phyloP scores from a whole-genome alignment of 2,797 vertebrate species.

The Cercopithecus petaurista region DNA sequence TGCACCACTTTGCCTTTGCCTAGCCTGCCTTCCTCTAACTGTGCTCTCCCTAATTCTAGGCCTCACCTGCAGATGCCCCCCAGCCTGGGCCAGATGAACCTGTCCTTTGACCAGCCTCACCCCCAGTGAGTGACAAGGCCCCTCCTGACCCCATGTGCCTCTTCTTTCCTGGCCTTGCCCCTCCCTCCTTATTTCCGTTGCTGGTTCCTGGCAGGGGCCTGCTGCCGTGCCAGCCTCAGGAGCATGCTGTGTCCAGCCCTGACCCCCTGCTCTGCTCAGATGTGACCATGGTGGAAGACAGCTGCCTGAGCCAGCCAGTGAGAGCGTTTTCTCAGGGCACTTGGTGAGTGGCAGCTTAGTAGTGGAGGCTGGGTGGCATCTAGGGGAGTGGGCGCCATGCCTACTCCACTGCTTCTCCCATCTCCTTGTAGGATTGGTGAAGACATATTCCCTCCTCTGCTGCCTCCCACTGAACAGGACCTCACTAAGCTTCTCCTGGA shows the following conservation, averaged over 20 bases:
- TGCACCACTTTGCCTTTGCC: background rate
- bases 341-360: constrained; percentile 58
- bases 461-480: constrained; percentile 78
- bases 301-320: constrained; percentile 40
- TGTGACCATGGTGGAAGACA: constrained; percentile 71
- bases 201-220: constrained; percentile 53
- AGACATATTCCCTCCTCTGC: constrained; percentile 67
- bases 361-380: background rate
- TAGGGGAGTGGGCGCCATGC: rapidly evolving
- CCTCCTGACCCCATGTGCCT: background rate
- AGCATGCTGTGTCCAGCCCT: constrained; percentile 67
- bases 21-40: background rate
- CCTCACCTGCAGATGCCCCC: constrained; percentile 54
- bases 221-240: constrained; percentile 55
- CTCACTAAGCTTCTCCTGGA: constrained; percentile 74
- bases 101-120: constrained; percentile 70
- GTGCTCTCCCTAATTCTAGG: constrained; percentile 44
- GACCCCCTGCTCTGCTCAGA: constrained; percentile 65
- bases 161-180: background rate
- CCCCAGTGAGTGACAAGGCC: constrained; percentile 67
- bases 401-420: background rate
- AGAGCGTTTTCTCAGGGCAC: constrained; percentile 51
- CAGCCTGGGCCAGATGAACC: constrained; percentile 46
- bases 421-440: constrained; percentile 44
- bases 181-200: background rate